phyloP scores from a whole-genome alignment of 2,888 invertebrate species.

The Strigamia crassipes region DNA sequence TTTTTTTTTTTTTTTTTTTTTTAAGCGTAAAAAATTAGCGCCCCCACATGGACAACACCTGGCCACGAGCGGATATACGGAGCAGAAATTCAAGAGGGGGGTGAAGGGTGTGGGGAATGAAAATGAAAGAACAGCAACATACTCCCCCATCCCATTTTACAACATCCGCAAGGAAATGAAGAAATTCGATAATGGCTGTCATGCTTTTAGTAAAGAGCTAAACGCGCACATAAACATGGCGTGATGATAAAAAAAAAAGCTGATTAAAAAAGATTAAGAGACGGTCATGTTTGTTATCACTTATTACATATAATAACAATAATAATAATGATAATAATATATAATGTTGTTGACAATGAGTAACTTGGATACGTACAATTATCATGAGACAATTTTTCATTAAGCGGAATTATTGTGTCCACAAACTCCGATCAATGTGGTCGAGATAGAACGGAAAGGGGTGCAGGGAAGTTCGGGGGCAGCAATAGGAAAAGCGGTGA shows the following conservation, averaged over 20 bases:
- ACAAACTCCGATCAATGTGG: constrained; percentile 8
- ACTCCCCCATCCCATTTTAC: not conserved
- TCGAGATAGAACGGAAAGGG: not conserved
- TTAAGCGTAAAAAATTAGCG: not conserved
- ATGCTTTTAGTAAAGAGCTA: constrained; percentile 16
- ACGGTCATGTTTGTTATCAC: constrained; percentile 22
- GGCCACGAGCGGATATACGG: constrained; percentile 15
- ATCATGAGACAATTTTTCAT: constrained; percentile 26
- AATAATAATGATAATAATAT: constrained; percentile 20
- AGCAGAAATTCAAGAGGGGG: not conserved
- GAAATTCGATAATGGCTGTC: constrained; percentile 30
- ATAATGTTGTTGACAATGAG: constrained; percentile 18
- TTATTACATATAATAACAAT: constrained; percentile 22
- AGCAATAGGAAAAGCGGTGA: not conserved
- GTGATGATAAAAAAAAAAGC: constrained; percentile 25
- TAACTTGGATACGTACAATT: constrained; percentile 22
- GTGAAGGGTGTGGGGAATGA: not conserved
- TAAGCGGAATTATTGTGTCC: not conserved
- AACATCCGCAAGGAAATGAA: constrained; percentile 30
- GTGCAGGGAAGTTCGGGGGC: not conserved
- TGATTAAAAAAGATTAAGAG: constrained; percentile 7
- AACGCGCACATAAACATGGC: constrained; percentile 26
- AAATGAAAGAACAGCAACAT: constrained; percentile 5
- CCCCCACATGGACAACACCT: constrained; percentile 10
- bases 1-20: not conserved